Base-by-base conservation (phyloP, 2,113 vertebrate genomes). In the Phasianus colchicus region DNA sequence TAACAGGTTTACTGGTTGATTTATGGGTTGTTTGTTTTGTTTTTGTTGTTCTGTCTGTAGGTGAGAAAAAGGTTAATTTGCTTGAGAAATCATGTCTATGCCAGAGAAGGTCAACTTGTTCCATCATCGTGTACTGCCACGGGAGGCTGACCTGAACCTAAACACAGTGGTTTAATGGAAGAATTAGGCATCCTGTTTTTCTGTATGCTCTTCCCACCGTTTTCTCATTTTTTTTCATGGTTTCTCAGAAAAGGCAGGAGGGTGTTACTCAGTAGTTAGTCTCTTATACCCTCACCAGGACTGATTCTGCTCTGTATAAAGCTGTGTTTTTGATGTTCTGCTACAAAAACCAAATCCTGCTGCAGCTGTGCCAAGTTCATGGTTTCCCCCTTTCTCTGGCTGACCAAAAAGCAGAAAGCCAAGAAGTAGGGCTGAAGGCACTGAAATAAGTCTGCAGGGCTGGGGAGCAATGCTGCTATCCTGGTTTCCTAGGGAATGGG, bases 1-100 rank as follows among this genome's bases (percentile, higher is more conserved):
- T 94, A 89, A 88, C 89, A 96, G 86, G 74, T 93, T 96, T 96
- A 87, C 93, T 36, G 88, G 64, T 94, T 97, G 91, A 91, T 94
- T 96, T 97, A 97, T 96, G 91, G 93, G 91, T 95, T 95, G 95
- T 97, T 96, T 97, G 77, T 97, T 97, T 97, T 91, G 69, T 91
- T 96, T 80, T 86, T 97, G 95, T 97, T 96, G 76, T 96, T 97
- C 94, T 96, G 86, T 93, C 76, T 95, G 82, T 86, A 92, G 84
- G 83, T 87, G 92, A 92, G 91, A 95, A 93, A 97, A 97, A 97
- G 90, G 92, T 97, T 98, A 96, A 97, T 97, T 98, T 95, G 93
- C 93, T 83, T 95, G 92, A 96, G 95, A 96, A 96, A 95, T 96
- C 96, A 95, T 93, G 94, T 97, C 94, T 95, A 50, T 90, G 87